A percentile compares a stretch with the other conserved stretches of the same genome.
Conservation (phyloP, 2,888 invertebrate species). For the Sipha maydis region DNA sequence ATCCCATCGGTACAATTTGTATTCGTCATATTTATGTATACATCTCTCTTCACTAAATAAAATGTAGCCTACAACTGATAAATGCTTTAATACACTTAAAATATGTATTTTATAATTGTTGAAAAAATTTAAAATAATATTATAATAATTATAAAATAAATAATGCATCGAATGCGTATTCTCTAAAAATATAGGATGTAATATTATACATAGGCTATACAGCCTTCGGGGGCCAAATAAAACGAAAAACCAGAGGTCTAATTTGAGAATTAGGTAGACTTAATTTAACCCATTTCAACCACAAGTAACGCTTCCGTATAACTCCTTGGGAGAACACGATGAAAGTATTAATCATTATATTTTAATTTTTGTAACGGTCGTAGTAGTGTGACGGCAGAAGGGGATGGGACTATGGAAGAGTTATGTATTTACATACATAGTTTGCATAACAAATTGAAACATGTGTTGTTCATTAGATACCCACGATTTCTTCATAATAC, state of each 20-base stretch:
- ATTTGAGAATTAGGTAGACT: conserved; percentile 20
- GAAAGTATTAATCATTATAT: conserved; percentile 48
- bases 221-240: not conserved
- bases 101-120: conserved; percentile 12
- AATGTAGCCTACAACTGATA: too few relatives aligned
- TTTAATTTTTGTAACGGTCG: conserved; percentile 32
- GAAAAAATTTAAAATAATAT: not conserved
- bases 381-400: not conserved
- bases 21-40: not conserved
- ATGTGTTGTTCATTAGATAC: conserved; percentile 56
- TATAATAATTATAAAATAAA: not conserved
- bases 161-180: not conserved
- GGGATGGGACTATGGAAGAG: not conserved
- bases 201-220: not conserved
- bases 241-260: not conserved
- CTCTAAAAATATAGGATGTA: not conserved
- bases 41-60: not conserved
- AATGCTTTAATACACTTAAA: not conserved
- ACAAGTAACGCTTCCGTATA: not conserved
- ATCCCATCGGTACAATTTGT: conserved; percentile 1
- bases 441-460: conserved; percentile 60
- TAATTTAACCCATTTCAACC: conserved; percentile 20
- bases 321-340: not conserved
- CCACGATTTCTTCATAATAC: conserved; percentile 36
- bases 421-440: conserved; percentile 6